These are phyloP conservation scores for Falco punctatus DNA, from an alignment of 2,113 vertebrate species.

Conservation along the genomic window DNA sequence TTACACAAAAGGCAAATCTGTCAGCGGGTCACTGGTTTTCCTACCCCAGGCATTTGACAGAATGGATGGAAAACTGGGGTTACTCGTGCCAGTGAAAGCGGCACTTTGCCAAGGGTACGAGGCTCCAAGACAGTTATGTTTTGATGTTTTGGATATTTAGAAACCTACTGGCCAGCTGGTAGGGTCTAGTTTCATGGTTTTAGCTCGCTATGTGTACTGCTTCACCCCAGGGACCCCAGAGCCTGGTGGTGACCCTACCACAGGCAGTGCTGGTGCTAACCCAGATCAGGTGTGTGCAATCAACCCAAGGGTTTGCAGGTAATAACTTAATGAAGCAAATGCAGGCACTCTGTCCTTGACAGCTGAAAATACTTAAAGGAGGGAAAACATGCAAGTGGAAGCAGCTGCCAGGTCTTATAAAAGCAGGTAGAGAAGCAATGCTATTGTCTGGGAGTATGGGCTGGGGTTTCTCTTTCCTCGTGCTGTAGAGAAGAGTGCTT, in stretches of 20 bases:
- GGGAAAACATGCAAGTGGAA: background rate
- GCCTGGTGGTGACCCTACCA: too few species aligned
- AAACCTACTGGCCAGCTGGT: background rate
- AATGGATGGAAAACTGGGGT: background rate
- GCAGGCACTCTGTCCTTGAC: background rate
- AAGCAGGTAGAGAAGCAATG: rapidly evolving
- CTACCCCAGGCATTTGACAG: background rate
- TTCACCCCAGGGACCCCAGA: background rate
- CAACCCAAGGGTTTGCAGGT: rapidly evolving
- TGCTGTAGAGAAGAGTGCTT: rapidly evolving
- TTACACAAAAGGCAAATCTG: background rate
- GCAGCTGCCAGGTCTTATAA: background rate
- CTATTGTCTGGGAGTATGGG: rapidly evolving
- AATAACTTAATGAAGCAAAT: background rate
- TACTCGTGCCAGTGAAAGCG: background rate
- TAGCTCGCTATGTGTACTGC: background rate
- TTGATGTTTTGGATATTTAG: background rate
- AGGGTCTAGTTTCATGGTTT: background rate
- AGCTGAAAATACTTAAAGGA: background rate
- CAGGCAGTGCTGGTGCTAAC: rapidly evolving
- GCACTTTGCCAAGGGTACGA: background rate
- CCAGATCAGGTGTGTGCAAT: background rate
- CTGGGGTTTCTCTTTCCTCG: background rate
- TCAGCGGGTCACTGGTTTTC: background rate
- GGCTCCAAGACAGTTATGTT: background rate